Evolutionary conservation across 2,797 vertebrate genomes (phyloP), one percentile per base, ranked within the genome.

Genomic region (Geotrypetes seraphini): DNA sequence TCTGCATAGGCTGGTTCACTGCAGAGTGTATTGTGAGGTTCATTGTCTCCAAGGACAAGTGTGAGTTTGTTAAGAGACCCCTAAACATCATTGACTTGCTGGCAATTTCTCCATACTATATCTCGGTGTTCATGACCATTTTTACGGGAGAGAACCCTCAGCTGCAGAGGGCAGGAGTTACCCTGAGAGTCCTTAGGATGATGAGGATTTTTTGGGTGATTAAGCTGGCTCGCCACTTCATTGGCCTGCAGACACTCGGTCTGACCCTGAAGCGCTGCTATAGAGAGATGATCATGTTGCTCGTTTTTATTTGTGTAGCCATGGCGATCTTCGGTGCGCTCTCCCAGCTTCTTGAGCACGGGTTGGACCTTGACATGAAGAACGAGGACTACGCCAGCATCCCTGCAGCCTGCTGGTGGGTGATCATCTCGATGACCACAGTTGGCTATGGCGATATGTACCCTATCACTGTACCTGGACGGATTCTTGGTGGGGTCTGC

Each of bases 121-220:
- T 96, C 60, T 90, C 88, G 8, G 84, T 91, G 36, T 65, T 88
- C 54, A 90, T 94, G 80, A 92, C 92, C 39, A 83, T 86, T 7
- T 64, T 96, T 53, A 92, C 93, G 5, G 81, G 87, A 17, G 94
- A 96, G 34, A 94, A 91, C 60, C 89, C 89, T 0, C 92, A 96
- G 54, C 85, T 98, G 16, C 95, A 97, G 62, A 88, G 91, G 20
- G 96, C 90, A 7, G 96, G 96, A 26, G 83, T 98, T 65, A 84
- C 93, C 22, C 73, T 99, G 57, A 85, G 96, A 19, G 91, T 96
- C 46, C 82, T 99, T 60, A 82, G 96, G 61, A 96, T 98, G 95
- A 95, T 97, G 94, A 79, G 96, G 56, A 93, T 98, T 73, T 99
- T 99, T 73, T 99, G 96, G 96, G 88, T 99, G 47, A 96, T 99